Conservation (phyloP, 2,113 vertebrate species). For the Etheostoma cragini region DNA sequence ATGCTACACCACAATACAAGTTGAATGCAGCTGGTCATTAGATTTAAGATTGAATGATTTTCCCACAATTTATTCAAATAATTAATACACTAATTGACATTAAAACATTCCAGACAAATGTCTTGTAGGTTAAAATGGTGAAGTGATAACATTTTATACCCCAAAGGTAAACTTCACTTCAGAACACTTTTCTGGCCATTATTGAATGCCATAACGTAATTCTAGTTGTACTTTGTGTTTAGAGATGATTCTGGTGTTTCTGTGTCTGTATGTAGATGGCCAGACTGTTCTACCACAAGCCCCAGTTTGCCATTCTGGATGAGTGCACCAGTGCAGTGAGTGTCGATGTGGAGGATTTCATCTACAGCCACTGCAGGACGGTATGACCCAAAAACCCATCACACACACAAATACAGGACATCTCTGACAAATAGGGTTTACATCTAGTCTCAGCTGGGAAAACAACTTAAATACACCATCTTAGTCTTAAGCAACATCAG, state of each 20-base stretch:
- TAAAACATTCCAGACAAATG: too few relatives aligned
- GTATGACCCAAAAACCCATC: conserved; percentile 71
- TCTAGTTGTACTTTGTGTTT: not conserved
- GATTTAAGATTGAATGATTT: not conserved
- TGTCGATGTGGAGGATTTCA: conserved; percentile 97
- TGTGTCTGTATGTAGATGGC: conserved; percentile 88
- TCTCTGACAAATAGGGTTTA: not conserved
- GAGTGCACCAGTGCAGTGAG: conserved; percentile 99
- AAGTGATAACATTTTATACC: too few relatives aligned
- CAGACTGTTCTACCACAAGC: conserved; percentile 97
- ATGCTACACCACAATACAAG: not conserved
- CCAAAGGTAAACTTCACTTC: too few relatives aligned
- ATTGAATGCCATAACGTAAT: too few relatives aligned
- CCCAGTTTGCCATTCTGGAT: conserved; percentile 98
- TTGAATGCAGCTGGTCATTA: too few relatives aligned
- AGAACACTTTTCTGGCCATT: too few relatives aligned
- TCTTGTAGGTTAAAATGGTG: too few relatives aligned
- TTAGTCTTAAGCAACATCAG: too few relatives aligned
- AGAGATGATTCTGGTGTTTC: not conserved
- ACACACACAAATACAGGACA: not conserved
- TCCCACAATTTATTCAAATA: too few relatives aligned
- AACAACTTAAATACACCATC: not conserved
- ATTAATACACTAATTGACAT: too few relatives aligned
- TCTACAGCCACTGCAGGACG: conserved; percentile 96
- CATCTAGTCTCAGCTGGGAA: not conserved